Base-by-base conservation (phyloP, 35 echinoderm and acorn worm species). In the Apostichopus japonicus region DNA sequence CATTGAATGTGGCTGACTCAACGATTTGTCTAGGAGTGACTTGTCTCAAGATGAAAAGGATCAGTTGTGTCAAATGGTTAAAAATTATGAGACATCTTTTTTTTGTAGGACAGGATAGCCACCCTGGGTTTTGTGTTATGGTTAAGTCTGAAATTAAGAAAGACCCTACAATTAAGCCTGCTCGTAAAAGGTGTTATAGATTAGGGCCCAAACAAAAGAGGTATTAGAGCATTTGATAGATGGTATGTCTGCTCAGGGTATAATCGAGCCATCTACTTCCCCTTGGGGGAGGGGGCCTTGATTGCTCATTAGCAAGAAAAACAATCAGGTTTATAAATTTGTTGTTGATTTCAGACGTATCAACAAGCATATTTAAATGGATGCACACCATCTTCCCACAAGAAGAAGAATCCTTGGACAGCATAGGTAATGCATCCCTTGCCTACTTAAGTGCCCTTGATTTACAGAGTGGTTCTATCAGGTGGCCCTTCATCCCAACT, bases 391-490 rank as follows among this genome's bases (percentile, higher is more conserved):
- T 4, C 77, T 81, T 8, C 78, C 77, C 6, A 81, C 77, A 8
- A 84, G 23, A 53, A 53, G 79, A 84, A 33, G 91, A 92, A 52
- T 54, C 91, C 10, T 57, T 92, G 25, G 91, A 92, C 62, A 54
- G 15, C 7, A 71, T 92, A 10, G 79, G 79, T 15, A 15, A n/a
- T 67, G 53, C 21, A 6, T 5, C 53, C 4, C n/a, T 72, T 10
- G 55, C 90, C 11, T 83, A 63, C 23, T 92, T 92, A 53, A 65
- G 53, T 84, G 33, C 78, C 13, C 91, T 92, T 6, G 91, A 92
- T 65, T 72, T 92, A 92, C 90, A 79, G 54, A 92, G 67, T 80
- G 91, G 7, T 92, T 92, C 61, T 73, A 92, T 83, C 79, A 92
- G 24, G 79, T 92, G 10, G 19, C 79, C 24, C 16, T 92, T 10